Evolutionary conservation across 2,888 invertebrate genomes (phyloP), one percentile per base, ranked within the genome.

Genomic region (Xylota sylvarum): DNA sequence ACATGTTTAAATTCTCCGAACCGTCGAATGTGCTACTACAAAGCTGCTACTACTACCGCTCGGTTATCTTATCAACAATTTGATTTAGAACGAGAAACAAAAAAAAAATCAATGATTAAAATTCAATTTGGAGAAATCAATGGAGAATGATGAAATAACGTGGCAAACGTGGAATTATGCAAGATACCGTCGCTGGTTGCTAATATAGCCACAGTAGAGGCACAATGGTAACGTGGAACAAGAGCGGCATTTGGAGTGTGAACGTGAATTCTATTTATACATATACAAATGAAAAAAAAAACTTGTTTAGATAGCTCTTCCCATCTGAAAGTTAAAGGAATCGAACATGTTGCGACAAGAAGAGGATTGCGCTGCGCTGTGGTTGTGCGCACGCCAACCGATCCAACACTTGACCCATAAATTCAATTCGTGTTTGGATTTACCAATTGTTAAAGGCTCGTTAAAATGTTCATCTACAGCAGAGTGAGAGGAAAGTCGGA

Each of bases 161-260:
- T 85, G 76, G 85, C 72, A 69, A 84, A 70, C 69, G 60, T 78
- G 48, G 40, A 80, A 65, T 70, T 79, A 56, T 79, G 23, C 74
- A 55, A 52, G 56, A 46, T 58, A 73, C 35, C 56, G 55, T 65
- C 50, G 19, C 17, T 70, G 37, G 14, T 52, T 17, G 67, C 37
- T 32, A 30, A 58, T 60, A 78, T 58, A 64, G 64, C 70, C 70
- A 74, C 64, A 72, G 55, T 43, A 30, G 35, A 5, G 4, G 58
- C 27, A 60, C 43, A 27, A 19, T 70, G 69, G 30, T 50, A 80
- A 85, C 60, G 76, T 67, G 46, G 64, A 85, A 50, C 19, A 64
- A 56, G 27, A 77, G 19, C 58, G 62, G 30, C 64, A 64, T 55
- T 62, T 73, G 27, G 43, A 30, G 35, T 64, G 35, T 37, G 14